A percentile compares a stretch with the other conserved stretches of the same genome.
Evolutionary conservation across 1,140 invertebrate genomes (phyloP).

Genomic region (Eufriesea mexicana): DNA sequence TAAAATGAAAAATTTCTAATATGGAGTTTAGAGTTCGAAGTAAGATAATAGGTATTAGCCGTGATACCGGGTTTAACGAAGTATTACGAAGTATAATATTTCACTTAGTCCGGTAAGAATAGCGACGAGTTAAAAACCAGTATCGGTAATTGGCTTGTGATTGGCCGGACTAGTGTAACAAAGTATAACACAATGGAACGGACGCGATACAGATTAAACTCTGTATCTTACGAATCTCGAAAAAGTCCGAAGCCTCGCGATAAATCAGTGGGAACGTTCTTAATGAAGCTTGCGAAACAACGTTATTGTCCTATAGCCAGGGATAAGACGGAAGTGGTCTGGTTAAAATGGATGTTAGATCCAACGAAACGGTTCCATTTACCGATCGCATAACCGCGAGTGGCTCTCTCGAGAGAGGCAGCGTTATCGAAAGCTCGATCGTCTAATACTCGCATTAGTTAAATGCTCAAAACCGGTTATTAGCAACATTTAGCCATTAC

Average conservation of each 20-base stretch:
- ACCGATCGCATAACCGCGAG: constrained; percentile 51
- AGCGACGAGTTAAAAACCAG: background rate
- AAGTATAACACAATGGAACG: background rate
- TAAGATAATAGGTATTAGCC: no score
- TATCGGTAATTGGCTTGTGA: background rate
- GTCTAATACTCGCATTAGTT: constrained; percentile 67
- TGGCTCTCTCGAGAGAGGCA: constrained; percentile 38
- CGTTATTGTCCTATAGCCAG: constrained; percentile 36
- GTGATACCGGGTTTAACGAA: no score
- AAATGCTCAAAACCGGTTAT: constrained; percentile 69
- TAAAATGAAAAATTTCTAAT: no score
- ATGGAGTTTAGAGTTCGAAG: no score
- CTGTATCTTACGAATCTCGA: constrained; percentile 5
- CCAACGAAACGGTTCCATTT: constrained; percentile 57
- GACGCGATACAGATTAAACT: background rate
- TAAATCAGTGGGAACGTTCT: constrained; percentile 31
- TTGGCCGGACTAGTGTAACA: no score
- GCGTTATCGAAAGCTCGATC: constrained; percentile 63
- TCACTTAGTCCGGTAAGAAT: background rate
- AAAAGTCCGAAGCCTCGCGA: background rate
- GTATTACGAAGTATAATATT: no score
- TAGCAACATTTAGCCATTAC: constrained; percentile 69
- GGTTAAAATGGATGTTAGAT: constrained; percentile 60
- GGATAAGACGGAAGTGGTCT: constrained; percentile 58
- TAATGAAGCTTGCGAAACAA: constrained; percentile 51